Evolutionary conservation across 2,888 invertebrate genomes (phyloP), one percentile per base, ranked within the genome.

Genomic region (Sesia bembeciformis): DNA sequence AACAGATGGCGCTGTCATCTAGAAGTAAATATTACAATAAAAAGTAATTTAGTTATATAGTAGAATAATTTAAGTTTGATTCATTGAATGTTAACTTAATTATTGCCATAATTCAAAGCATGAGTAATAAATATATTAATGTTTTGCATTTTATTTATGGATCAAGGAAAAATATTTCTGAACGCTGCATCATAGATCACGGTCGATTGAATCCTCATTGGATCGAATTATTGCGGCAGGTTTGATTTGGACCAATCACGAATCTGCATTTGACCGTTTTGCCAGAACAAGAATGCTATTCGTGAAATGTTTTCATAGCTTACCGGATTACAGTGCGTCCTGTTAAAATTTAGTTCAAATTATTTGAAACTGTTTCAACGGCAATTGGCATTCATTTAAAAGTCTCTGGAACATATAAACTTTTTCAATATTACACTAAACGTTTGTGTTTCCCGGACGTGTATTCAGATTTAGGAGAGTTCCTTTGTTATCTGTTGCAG

Each of bases 161-260:
- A 39, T 38, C 6, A 43, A 5, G 6, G 5, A 3, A 5, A 49
- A 42, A 53, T 39, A 52, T 63, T 60, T 63, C 61, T 43, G 66
- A 76, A 68, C 69, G 68, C 57, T 66, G 59, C 68, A 61, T 65
- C 65, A 66, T 78, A 73, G 80, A 81, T 81, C 78, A 54, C 58
- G 61, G 66, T 75, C 75, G 67, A 74, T 68, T 64, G 56, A 57
- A 68, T 72, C 70, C 74, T 74, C 67, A 74, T 68, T 64, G 57
- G 57, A 68, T 72, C 70, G 67, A 79, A 73, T 59, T 52, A 57
- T 56, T 58, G 84, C 84, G 86, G 71, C 53, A 74, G 61, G 67
- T 88, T 84, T 69, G 65, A 86, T 64, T 79, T 78, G 49, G 62
- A 59, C 88, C 86, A 88, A 87, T 87, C 72, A 65, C 55, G 53